A percentile compares a stretch with the other conserved stretches of the same genome.
phyloP scores from a whole-genome alignment of 37 sponge, comb jelly and placozoan genomes.

The Theonella swinhoei region DNA sequence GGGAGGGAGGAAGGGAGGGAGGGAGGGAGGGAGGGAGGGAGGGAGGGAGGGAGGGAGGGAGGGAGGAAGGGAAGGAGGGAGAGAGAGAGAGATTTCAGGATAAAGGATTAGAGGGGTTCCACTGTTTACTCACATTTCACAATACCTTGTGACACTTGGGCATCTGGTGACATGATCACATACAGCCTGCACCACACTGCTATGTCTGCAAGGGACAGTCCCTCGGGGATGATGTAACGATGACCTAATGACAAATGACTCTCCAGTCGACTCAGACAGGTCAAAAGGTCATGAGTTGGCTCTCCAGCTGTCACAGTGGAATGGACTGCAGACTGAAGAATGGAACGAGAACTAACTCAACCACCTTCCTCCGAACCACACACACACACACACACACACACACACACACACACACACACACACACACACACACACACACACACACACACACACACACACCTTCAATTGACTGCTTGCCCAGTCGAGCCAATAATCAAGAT shows the following conservation, averaged over 20 bases:
- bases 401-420: constrained; percentile 15
- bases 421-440: constrained; percentile 16
- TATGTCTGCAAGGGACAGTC: constrained; percentile 57
- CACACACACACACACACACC: constrained; percentile 16
- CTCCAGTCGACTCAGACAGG: constrained; percentile 44
- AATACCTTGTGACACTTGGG: constrained; percentile 24
- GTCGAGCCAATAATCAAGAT: constrained; percentile 64
- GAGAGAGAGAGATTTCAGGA: background rate
- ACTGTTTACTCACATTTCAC: too few relatives aligned
- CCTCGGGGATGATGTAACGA: constrained; percentile 15
- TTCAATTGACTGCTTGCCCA: constrained; percentile 61
- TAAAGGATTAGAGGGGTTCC: background rate
- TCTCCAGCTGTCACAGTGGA: background rate
- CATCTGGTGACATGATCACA: constrained; percentile 38
- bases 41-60: background rate
- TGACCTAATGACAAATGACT: constrained; percentile 26
- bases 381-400: background rate
- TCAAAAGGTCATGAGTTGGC: constrained; percentile 22
- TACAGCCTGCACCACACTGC: constrained; percentile 68
- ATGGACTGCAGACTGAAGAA: constrained; percentile 6
- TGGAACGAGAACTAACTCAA: background rate
- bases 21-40: background rate
- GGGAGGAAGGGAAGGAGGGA: background rate
- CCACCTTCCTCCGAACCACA: too few relatives aligned
- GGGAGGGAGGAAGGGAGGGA: background rate